phyloP scores from a whole-genome alignment of 2,797 vertebrate species.

The Myotis daubentonii region DNA sequence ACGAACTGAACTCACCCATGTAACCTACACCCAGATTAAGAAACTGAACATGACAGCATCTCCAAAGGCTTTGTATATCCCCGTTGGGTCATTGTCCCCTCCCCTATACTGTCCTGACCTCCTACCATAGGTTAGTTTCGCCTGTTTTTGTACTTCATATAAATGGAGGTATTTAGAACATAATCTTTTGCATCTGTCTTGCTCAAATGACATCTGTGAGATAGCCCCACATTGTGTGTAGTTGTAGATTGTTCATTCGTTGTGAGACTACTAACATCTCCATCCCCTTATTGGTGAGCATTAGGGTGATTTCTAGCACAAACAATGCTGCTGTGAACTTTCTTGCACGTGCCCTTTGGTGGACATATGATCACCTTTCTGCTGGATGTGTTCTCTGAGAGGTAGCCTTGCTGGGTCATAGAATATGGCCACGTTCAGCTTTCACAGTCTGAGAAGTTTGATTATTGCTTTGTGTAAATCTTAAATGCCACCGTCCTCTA shows the following conservation, averaged over 20 bases:
- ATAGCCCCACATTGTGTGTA: too few species aligned
- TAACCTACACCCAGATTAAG: not conserved
- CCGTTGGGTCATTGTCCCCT: fast-evolving
- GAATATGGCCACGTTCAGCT: not conserved
- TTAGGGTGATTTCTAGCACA: not conserved
- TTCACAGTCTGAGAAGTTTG: not conserved
- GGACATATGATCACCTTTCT: not conserved
- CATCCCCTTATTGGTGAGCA: not conserved
- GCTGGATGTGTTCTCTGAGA: not conserved
- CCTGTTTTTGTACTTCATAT: not conserved
- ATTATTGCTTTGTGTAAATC: not conserved
- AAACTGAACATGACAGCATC: not conserved
- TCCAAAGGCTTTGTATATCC: not conserved
- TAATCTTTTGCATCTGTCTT: not conserved
- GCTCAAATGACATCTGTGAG: not conserved
- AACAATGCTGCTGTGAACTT: not conserved
- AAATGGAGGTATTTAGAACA: not conserved
- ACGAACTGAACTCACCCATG: not conserved
- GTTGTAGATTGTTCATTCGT: not conserved
- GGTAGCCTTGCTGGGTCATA: not conserved
- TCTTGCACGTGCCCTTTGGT: not conserved
- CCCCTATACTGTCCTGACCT: not conserved
- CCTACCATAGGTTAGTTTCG: not conserved
- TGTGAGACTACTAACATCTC: not conserved
- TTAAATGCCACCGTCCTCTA: not conserved